Evolutionary conservation across 2,113 vertebrate genomes (phyloP).

Genomic region (Tylochromis polylepis): DNA sequence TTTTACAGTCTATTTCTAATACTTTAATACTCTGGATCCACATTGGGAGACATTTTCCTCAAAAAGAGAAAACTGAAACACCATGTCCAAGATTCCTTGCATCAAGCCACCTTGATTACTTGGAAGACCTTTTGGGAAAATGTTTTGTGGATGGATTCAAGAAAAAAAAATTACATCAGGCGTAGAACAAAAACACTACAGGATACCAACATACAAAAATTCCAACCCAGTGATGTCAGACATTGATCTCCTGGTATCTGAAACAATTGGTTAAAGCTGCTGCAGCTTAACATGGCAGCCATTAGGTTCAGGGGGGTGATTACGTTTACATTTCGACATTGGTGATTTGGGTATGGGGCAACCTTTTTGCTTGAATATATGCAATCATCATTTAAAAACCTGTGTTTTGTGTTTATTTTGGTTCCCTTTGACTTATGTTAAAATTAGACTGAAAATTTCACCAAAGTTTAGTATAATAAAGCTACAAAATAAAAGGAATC

Average conservation of each 20-base stretch:
- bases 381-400: not conserved
- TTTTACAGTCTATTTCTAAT: not conserved
- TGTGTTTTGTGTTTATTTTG: not conserved
- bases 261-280: not conserved
- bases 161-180: not conserved
- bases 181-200: not conserved
- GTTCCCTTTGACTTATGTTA: not conserved
- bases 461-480: not conserved
- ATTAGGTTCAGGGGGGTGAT: not conserved
- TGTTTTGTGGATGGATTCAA: not conserved
- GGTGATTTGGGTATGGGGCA: not conserved
- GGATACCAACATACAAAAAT: not conserved
- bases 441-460: not conserved
- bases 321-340: not conserved
- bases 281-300: not conserved
- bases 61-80: not conserved
- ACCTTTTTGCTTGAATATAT: not conserved
- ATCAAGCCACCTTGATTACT: not conserved
- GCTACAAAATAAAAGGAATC: not conserved
- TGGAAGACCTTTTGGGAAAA: not conserved
- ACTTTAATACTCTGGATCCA: not conserved
- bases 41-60: not conserved
- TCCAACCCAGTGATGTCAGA: not conserved
- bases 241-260: not conserved
- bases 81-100: not conserved